phyloP scores from a whole-genome alignment of 2,888 invertebrate species.

The Netelia fuscicornis region DNA sequence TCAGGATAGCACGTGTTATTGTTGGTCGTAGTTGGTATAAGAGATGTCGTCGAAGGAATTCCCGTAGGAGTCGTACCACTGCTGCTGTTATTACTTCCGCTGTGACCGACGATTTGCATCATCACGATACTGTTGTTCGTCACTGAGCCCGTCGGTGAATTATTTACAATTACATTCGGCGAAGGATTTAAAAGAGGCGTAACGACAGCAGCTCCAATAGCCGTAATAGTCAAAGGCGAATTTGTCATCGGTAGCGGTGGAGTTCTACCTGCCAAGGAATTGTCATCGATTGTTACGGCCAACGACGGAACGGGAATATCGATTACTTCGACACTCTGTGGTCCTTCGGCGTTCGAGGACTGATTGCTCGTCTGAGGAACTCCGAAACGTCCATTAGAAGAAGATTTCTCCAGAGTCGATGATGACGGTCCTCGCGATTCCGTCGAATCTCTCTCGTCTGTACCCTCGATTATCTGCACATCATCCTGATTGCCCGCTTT shows the following conservation, averaged over 20 bases:
- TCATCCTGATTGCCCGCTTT: slow-evolving; percentile 85
- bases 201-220: slow-evolving; percentile 54
- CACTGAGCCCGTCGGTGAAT: slow-evolving; percentile 72
- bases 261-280: slow-evolving; percentile 74
- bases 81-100: slow-evolving; percentile 50
- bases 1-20: slow-evolving; percentile 60
- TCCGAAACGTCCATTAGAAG: slow-evolving; percentile 68
- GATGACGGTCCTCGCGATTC: slow-evolving; percentile 70
- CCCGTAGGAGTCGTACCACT: slow-evolving; percentile 30
- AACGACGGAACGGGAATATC: slow-evolving; percentile 90
- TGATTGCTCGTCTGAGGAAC: slow-evolving; percentile 32
- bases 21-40: slow-evolving; percentile 13
- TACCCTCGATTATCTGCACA: slow-evolving; percentile 83
- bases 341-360: slow-evolving; percentile 64
- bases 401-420: slow-evolving; percentile 68
- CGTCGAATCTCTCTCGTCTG: slow-evolving; percentile 81
- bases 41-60: slow-evolving; percentile 3
- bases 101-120: slow-evolving; percentile 12
- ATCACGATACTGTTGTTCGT: slow-evolving; percentile 65
- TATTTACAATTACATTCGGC: slow-evolving; percentile 74
- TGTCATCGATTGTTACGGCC: slow-evolving; percentile 65
- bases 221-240: slow-evolving; percentile 31
- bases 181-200: slow-evolving; percentile 71
- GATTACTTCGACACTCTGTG: slow-evolving; percentile 86
- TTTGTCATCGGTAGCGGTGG: slow-evolving; percentile 77